These are phyloP conservation scores for Sogatella furcifera DNA, from an alignment of 1,140 invertebrate species.

Conservation along the genomic window DNA sequence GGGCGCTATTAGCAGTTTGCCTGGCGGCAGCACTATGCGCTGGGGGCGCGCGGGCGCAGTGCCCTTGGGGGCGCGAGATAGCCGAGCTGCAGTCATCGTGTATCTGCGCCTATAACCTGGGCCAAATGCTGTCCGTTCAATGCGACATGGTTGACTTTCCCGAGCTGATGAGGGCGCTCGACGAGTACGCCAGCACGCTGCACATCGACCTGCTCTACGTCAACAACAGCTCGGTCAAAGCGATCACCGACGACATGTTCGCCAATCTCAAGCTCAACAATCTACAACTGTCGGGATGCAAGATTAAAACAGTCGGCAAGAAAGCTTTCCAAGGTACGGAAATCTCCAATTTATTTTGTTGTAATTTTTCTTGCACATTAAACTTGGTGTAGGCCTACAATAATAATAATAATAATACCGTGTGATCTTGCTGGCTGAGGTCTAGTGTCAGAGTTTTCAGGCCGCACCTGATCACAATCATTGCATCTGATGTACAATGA, in stretches of 20 bases:
- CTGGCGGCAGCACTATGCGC: background rate
- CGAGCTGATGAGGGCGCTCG: slow-evolving; percentile 56
- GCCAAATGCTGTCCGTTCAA: slow-evolving; percentile 72
- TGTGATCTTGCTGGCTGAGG: too few species aligned
- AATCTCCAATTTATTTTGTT: too few species aligned
- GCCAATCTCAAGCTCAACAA: slow-evolving; percentile 65
- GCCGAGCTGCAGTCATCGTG: slow-evolving; percentile 71
- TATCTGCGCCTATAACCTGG: slow-evolving; percentile 75
- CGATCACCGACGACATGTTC: slow-evolving; percentile 56
- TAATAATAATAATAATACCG: too few species aligned
- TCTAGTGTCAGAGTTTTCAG: too few species aligned
- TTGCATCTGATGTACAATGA: too few species aligned
- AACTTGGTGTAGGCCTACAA: too few species aligned
- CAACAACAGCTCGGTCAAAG: slow-evolving; percentile 69
- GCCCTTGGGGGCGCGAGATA: slow-evolving; percentile 68
- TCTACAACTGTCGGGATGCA: slow-evolving; percentile 75
- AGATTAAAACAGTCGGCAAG: slow-evolving; percentile 55
- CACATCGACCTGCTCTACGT: slow-evolving; percentile 76
- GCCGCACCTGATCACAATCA: too few species aligned
- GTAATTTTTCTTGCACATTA: too few species aligned
- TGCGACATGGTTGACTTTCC: slow-evolving; percentile 79
- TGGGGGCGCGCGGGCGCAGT: slow-evolving; percentile 42
- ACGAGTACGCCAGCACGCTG: slow-evolving; percentile 49
- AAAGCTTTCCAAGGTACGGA: slow-evolving; percentile 49
- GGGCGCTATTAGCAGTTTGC: background rate